phyloP scores from a whole-genome alignment of 2,888 invertebrate species.

The Megastigmus dorsalis region DNA sequence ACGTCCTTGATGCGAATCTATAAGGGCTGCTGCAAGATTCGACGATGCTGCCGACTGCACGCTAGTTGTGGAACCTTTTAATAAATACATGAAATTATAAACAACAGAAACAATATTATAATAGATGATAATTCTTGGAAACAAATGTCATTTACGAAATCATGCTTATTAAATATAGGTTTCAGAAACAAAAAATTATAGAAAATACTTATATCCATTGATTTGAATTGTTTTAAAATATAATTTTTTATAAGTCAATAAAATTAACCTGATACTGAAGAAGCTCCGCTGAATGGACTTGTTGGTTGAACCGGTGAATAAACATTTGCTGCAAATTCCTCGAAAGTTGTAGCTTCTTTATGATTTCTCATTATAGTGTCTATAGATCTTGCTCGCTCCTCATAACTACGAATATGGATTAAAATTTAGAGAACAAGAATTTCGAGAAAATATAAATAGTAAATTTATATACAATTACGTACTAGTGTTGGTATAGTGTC shows the following conservation, averaged over 20 bases:
- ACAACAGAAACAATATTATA: background rate
- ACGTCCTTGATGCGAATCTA: constrained; percentile 77
- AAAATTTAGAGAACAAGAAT: constrained; percentile 2
- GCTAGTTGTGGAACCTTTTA: constrained; percentile 71
- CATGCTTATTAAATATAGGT: too few species aligned
- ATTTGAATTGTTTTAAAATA: background rate
- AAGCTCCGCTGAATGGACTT: constrained; percentile 74
- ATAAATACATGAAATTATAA: background rate
- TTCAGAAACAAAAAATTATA: background rate
- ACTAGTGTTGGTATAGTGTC: constrained; percentile 94
- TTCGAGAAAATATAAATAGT: constrained; percentile 15
- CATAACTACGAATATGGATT: constrained; percentile 80
- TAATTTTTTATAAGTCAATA: background rate
- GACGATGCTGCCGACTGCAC: constrained; percentile 75
- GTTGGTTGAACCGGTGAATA: constrained; percentile 81
- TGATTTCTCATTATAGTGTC: constrained; percentile 90
- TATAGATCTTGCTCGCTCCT: constrained; percentile 90
- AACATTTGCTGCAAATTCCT: constrained; percentile 86
- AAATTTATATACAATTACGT: constrained; percentile 71
- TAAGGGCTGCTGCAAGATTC: constrained; percentile 78
- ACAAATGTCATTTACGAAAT: background rate
- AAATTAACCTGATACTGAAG: constrained; percentile 69
- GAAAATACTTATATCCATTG: background rate
- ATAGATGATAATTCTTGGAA: too few species aligned
- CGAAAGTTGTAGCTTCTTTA: constrained; percentile 91